Evolutionary conservation across 2,113 vertebrate species (phyloP).

Genomic region (Pachyramphus minor): DNA sequence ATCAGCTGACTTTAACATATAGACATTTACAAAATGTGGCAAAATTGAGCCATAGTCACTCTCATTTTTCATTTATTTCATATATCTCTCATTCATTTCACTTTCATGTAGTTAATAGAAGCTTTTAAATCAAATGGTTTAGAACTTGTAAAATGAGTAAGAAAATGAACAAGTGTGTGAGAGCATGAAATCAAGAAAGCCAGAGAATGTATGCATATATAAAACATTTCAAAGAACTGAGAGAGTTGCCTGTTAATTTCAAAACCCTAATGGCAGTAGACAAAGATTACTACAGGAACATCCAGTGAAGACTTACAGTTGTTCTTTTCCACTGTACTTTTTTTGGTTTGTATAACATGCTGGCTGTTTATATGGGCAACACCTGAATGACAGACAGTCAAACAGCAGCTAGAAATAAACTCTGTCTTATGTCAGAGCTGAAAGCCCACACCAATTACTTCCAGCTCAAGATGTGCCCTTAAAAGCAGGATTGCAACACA

Average conservation of each 20-base stretch:
- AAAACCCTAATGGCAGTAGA: not conserved
- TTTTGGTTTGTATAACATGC: not conserved
- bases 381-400: not conserved
- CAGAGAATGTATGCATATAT: rapidly evolving
- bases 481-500: not conserved
- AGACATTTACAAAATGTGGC: not conserved
- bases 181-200: not conserved
- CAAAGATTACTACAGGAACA: not conserved
- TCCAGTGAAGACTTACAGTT: not conserved
- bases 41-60: not conserved
- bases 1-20: not conserved
- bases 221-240: not conserved
- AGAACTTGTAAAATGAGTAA: not conserved
- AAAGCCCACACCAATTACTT: not conserved
- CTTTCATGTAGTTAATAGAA: not conserved
- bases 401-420: not conserved
- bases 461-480: not conserved
- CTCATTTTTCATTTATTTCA: too few species aligned
- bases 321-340: not conserved
- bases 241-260: not conserved
- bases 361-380: not conserved
- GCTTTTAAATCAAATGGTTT: not conserved
- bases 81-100: not conserved
- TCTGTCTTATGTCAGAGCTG: not conserved
- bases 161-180: not conserved